Percentiles rank a stretch among this genome's conserved stretches.
Evolutionary conservation across 2,113 vertebrate species (phyloP).

Genomic region (Sus scrofa): T2T-Sscrofa CM000830.6:7944501-7945000

Average conservation of each 20-base stretch:
- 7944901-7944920: constrained; percentile 51
- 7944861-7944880: background rate
- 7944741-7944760: too few relatives aligned
- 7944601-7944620: too few relatives aligned
- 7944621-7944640: too few relatives aligned
- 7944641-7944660: too few relatives aligned
- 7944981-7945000: constrained; percentile 18
- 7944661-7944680: too few relatives aligned
- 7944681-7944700: too few relatives aligned
- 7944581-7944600: background rate
- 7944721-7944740: too few relatives aligned
- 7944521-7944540: background rate
- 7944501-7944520: constrained; percentile 48
- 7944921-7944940: constrained; percentile 48
- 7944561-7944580: constrained; percentile 16
- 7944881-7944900: constrained; percentile 60
- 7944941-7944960: constrained; percentile 58
- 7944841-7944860: background rate
- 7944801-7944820: too few relatives aligned
- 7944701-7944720: too few relatives aligned
- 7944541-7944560: background rate
- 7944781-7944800: too few relatives aligned
- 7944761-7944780: too few relatives aligned
- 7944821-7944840: too few relatives aligned
- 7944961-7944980: background rate